Conservation (phyloP, 2,113 vertebrate species). For the Perognathus longimembris region DNA sequence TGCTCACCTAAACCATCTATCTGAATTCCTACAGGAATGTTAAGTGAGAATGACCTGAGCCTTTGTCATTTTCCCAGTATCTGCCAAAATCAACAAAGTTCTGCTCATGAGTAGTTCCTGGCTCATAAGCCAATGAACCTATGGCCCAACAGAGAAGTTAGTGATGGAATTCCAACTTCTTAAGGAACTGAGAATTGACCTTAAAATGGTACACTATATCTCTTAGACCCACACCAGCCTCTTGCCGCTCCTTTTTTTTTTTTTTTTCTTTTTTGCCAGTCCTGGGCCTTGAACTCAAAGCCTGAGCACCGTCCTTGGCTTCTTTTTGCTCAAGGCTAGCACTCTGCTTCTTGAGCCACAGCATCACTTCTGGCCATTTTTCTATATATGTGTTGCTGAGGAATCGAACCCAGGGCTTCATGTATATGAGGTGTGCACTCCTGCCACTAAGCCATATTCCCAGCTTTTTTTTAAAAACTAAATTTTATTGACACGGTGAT, state of each 20-base stretch:
- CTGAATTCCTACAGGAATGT: background rate
- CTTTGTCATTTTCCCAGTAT: background rate
- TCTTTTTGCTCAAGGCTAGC: too few relatives aligned
- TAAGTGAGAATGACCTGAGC: background rate
- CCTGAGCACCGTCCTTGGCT: too few relatives aligned
- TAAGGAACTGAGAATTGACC: background rate
- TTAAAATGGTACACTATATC: background rate
- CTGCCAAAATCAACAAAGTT: background rate
- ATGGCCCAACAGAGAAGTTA: background rate
- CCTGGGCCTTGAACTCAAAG: too few relatives aligned
- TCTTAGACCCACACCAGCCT: background rate
- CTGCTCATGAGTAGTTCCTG: background rate
- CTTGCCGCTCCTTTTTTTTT: background rate
- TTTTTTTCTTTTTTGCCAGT: too few relatives aligned
- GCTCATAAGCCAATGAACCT: background rate
- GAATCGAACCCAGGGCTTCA: too few relatives aligned
- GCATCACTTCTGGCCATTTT: too few relatives aligned
- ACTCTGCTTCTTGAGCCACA: too few relatives aligned
- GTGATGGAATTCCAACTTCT: background rate
- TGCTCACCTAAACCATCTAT: background rate
- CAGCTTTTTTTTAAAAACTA: too few relatives aligned
- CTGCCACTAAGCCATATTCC: too few relatives aligned
- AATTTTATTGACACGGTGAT: too few relatives aligned
- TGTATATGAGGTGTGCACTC: too few relatives aligned
- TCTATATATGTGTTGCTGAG: too few relatives aligned